These are phyloP conservation scores for Centruroides sculpturatus DNA, from an alignment of 1,140 invertebrate species.

Conservation along the genomic window DNA sequence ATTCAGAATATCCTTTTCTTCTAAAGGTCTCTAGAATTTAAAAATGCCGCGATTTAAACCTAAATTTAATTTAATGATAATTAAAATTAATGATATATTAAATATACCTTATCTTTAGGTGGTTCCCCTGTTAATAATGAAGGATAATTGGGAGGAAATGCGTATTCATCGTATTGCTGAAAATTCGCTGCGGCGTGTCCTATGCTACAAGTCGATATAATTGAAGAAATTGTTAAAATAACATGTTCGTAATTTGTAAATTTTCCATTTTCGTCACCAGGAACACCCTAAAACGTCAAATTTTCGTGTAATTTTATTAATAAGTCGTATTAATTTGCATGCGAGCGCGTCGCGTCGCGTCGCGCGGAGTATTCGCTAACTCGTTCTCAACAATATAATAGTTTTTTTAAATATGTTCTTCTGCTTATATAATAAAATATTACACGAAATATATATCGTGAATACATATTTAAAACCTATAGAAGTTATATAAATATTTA, in stretches of 20 bases:
- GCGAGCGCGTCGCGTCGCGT: not conserved
- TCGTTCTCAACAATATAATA: too few relatives aligned
- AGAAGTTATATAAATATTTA: too few relatives aligned
- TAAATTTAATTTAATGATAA: not conserved
- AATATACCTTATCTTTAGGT: slow-evolving; percentile 30
- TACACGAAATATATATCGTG: too few relatives aligned
- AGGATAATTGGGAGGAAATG: slow-evolving; percentile 37
- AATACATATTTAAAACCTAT: too few relatives aligned
- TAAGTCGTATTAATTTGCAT: not conserved
- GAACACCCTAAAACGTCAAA: slow-evolving; percentile 19
- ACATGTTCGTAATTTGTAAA: slow-evolving; percentile 28
- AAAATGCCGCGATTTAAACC: not conserved
- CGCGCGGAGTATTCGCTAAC: too few relatives aligned
- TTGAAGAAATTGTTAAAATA: slow-evolving; percentile 26
- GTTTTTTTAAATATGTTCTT: not conserved
- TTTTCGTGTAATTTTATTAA: not conserved
- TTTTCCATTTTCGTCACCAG: slow-evolving; percentile 24
- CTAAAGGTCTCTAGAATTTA: slow-evolving; percentile 11
- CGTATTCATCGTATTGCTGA: slow-evolving; percentile 31
- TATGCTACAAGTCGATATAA: slow-evolving; percentile 34
- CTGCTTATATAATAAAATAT: too few relatives aligned
- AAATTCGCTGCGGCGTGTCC: slow-evolving; percentile 36
- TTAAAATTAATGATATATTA: not conserved
- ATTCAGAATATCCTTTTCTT: slow-evolving; percentile 28
- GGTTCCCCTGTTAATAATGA: slow-evolving; percentile 26